Evolutionary conservation across 2,888 invertebrate genomes (phyloP).

Genomic region (Xylocampa areola): DNA sequence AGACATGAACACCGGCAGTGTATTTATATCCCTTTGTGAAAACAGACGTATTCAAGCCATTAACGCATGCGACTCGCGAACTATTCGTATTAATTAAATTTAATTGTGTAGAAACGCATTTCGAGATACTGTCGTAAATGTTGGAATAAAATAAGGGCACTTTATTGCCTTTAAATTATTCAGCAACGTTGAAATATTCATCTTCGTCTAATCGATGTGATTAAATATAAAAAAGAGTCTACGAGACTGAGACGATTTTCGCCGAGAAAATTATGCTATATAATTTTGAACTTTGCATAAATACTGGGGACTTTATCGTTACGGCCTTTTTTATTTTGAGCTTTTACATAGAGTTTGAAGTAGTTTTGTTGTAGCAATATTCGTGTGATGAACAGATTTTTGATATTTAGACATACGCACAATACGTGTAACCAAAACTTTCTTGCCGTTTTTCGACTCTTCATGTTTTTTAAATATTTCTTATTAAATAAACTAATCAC

Average conservation of each 20-base stretch:
- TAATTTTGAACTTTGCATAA: constrained; percentile 41
- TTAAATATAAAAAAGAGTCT: constrained; percentile 37
- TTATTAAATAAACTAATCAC: too few species aligned
- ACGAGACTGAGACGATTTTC: constrained; percentile 27
- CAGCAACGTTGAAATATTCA: constrained; percentile 42
- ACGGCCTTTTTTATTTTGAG: constrained; percentile 21
- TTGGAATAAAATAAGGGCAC: constrained; percentile 47
- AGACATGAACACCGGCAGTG: constrained; percentile 55
- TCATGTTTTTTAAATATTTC: too few species aligned
- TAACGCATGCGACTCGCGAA: constrained; percentile 83
- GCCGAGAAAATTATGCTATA: constrained; percentile 31
- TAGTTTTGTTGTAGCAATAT: background rate
- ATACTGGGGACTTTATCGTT: constrained; percentile 14
- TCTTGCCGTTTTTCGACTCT: too few species aligned
- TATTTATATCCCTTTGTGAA: constrained; percentile 80
- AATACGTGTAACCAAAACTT: too few species aligned
- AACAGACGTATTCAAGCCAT: constrained; percentile 82
- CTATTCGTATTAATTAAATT: constrained; percentile 89
- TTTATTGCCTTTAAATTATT: constrained; percentile 61
- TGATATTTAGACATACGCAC: too few species aligned
- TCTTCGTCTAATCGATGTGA: constrained; percentile 49
- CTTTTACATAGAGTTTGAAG: constrained; percentile 5
- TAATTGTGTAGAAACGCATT: constrained; percentile 85
- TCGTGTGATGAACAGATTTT: too few species aligned
- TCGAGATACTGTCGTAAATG: constrained; percentile 67